These are phyloP conservation scores for Meta bourneti DNA, from an alignment of 2,888 invertebrate species.

Conservation along the genomic window DNA sequence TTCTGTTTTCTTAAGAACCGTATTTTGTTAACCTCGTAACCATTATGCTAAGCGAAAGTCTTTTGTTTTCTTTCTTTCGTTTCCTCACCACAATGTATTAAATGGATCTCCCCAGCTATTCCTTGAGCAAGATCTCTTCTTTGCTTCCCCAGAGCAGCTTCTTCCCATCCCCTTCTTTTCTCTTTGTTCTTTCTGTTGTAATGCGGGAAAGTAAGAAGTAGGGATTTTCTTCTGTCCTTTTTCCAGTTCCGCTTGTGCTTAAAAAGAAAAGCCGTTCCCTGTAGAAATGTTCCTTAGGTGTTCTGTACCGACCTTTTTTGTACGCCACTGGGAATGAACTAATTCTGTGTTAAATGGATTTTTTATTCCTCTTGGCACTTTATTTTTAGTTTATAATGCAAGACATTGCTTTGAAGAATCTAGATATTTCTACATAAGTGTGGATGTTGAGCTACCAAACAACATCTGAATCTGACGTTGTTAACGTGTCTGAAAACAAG, in stretches of 20 bases:
- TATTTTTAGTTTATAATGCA: background rate
- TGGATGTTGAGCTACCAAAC: no score
- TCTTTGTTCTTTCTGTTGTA: background rate
- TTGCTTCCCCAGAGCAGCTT: background rate
- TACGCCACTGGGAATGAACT: background rate
- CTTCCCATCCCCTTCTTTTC: background rate
- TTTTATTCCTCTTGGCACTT: background rate
- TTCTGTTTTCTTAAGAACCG: conserved; percentile 21
- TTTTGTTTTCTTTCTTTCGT: background rate
- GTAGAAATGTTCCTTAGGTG: background rate
- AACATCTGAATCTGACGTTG: no score
- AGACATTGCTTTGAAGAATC: background rate
- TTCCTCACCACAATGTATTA: background rate
- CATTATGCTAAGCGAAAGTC: conserved; percentile 32
- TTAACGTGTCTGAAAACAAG: no score
- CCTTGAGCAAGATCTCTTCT: background rate
- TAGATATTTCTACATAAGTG: no score
- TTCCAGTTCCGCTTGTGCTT: background rate
- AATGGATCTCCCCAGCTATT: background rate
- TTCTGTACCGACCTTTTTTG: background rate
- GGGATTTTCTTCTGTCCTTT: background rate
- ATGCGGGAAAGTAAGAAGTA: background rate
- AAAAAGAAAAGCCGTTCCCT: background rate
- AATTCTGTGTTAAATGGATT: background rate
- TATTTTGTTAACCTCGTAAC: conserved; percentile 52